Base-by-base conservation (phyloP, 2,113 vertebrate genomes). In the Apistogramma diplotaenia region DNA sequence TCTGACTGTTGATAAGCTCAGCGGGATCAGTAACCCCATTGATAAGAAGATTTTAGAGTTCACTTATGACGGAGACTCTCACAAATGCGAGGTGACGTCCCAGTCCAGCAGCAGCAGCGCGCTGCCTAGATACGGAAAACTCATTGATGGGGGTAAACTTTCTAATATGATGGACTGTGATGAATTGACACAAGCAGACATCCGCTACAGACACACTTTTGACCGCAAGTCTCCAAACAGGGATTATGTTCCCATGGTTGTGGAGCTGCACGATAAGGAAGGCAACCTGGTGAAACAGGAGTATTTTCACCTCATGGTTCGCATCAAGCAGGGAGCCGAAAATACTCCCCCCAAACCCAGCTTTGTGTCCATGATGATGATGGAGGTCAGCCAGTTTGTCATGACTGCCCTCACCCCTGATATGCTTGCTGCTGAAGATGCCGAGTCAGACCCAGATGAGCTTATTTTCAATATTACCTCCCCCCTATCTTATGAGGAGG, bases 351-450 rank as follows among this genome's bases (percentile, higher is more conserved):
- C 98, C 15, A 98, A 96, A 79, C 97, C 98, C 70, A 98, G 98
- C 90, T 98, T 99, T 55, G 92, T 97, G 86, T 96, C 97, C 15
- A 99, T 97, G 97, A 97, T 99, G 85, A 98, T 98, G 98, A 96
- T 98, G 97, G 98, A 99, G 84, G 96, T 99, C 56, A 96, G 97
- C 83, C 98, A 99, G 91, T 99, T 99, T 79, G 97, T 98, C 2
- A 96, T 99, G 93, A 98, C 97, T 0, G 98, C 97, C 2, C 93
- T 99, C 67, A 99, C 97, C 0, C 95, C 96, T 0, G 98, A 99
- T 74, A 97, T 99, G 97, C 92, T 99, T 6, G 96, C 97, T 0
- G 97, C 98, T 0, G 98, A 99, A 60, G 98, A 99, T 73, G 86
- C 95, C 0, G 97, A 99, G 88, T 96, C 97, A 0, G 80, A 95